Evolutionary conservation across 1,140 invertebrate species (phyloP), one percentile per base, ranked within the genome.

Genomic region (Drosophila navojoa): DNA sequence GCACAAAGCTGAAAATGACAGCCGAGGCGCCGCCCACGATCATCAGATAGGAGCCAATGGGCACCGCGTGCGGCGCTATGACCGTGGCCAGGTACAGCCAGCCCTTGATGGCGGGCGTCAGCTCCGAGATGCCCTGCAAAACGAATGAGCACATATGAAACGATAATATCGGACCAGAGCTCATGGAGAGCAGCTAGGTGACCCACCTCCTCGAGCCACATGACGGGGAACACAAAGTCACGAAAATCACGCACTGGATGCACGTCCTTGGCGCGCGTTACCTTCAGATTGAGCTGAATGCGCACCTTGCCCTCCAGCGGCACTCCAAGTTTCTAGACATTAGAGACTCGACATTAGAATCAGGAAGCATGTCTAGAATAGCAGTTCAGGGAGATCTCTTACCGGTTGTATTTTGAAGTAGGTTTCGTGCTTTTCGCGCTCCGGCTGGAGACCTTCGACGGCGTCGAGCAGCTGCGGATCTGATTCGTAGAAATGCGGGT

Each of bases 331-430:
- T 96, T 97, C 97, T 98, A 11, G 38, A 4, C 29, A 49, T 66
- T 35, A 59, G 27, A 29, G 11, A 57, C 3, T 5, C n/a, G n/a
- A n/a, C 25, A 6, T 4, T 2, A 15, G 22, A n/a, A 11, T 3
- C 7, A 29, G n/a, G 22, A 13, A 9, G 4, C 6, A 29, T 7
- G 19, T 22, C 44, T 4, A 47, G 7, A 19, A 47, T 2, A 44
- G 16, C 5, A 11, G 44, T 1, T 10, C 11, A 0, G 19, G 19
- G 11, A 16, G 3, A 60, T 13, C 16, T 93, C 93, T 94, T 94
- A 97, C 96, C 77, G 96, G 96, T 93, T 98, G 97, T 84, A 98
- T 96, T 93, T 96, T 96, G 78, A 98, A 96, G 90, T 95, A 97
- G 1, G 96, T 95, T 91, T 94, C 93, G 81, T 98, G 97, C 70